These are phyloP conservation scores for Tylochromis polylepis DNA, from an alignment of 2,113 vertebrate species.

Conservation along the genomic window DNA sequence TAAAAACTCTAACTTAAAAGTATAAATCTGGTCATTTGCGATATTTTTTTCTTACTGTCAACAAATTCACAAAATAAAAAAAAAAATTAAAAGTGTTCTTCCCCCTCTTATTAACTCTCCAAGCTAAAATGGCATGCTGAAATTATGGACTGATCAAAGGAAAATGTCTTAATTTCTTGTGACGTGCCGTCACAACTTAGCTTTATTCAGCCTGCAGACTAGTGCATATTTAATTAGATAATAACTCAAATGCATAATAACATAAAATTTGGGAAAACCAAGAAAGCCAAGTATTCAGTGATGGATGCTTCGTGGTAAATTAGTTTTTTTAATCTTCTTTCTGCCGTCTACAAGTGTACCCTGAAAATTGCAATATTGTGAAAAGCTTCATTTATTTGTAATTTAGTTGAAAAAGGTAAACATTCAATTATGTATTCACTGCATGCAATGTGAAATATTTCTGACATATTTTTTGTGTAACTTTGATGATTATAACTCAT, in stretches of 20 bases:
- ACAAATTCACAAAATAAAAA: background rate
- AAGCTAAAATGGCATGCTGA: background rate
- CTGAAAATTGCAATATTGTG: background rate
- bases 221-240: background rate
- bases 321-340: background rate
- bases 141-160: background rate
- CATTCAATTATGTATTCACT: background rate
- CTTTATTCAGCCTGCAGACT: background rate
- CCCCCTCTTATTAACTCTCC: background rate
- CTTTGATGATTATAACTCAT: background rate
- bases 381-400: background rate
- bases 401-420: background rate
- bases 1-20: slow-evolving; percentile 62
- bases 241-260: background rate
- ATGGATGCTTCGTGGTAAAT: background rate
- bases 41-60: background rate
- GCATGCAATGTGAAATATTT: background rate
- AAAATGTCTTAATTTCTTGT: background rate
- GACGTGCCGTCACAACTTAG: too few relatives aligned
- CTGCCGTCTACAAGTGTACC: background rate
- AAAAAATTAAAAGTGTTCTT: accelerated
- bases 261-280: background rate
- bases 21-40: background rate
- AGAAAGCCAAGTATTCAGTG: background rate
- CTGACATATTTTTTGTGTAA: background rate